Conservation (phyloP, 2,113 vertebrate genomes). For the Orycteropus afer region DNA sequence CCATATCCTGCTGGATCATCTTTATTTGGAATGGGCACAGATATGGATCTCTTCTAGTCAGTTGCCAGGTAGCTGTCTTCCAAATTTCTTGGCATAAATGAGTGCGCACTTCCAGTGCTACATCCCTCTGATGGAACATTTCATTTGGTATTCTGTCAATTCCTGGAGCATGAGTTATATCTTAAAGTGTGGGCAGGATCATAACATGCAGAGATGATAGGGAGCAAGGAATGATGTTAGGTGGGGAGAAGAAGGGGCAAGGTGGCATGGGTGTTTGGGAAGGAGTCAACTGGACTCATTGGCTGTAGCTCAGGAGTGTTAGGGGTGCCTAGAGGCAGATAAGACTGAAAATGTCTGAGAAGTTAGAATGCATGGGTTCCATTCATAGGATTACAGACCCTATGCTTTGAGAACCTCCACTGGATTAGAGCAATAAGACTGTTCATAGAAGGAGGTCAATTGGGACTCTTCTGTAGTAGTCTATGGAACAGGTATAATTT, state of each 20-base stretch:
- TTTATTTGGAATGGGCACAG: no score
- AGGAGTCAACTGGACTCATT: not conserved
- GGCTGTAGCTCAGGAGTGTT: not conserved
- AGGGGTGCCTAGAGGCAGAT: not conserved
- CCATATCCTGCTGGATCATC: no score
- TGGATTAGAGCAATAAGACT: not conserved
- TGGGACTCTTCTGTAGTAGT: not conserved
- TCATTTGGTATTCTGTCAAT: no score
- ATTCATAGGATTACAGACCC: not conserved
- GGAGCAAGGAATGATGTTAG: not conserved
- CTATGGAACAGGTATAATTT: not conserved
- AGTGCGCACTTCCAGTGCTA: no score
- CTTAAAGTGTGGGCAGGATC: not conserved
- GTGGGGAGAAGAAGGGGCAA: not conserved
- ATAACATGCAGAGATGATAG: not conserved
- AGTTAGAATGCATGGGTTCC: rapidly evolving
- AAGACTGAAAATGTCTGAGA: no score
- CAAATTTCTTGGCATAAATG: no score
- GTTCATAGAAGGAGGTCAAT: not conserved
- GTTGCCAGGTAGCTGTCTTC: no score
- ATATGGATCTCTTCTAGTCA: no score
- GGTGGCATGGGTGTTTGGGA: not conserved
- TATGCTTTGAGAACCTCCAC: not conserved
- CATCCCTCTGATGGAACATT: no score
- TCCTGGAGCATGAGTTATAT: not conserved